phyloP scores from a whole-genome alignment of 2,113 vertebrate species.

The Montifringilla adamsi region DNA sequence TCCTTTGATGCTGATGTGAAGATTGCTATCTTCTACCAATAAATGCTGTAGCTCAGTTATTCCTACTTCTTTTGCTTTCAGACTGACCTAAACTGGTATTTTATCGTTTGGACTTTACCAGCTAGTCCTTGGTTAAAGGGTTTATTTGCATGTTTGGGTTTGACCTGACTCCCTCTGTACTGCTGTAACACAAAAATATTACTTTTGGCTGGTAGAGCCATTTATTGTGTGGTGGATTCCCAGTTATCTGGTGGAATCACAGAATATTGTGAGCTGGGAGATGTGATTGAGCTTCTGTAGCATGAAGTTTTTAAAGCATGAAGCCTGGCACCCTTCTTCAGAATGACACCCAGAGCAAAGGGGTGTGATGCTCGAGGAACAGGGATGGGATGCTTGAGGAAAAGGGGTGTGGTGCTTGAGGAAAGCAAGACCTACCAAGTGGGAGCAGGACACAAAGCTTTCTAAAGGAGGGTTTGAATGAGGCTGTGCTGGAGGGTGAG shows the following conservation, averaged over 20 bases:
- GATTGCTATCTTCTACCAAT: not conserved
- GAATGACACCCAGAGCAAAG: not conserved
- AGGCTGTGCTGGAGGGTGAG: not conserved
- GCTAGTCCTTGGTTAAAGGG: not conserved
- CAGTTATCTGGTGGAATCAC: not conserved
- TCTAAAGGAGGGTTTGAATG: not conserved
- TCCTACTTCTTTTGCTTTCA: not conserved
- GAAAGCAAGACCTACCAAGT: not conserved
- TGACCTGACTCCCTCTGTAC: not conserved
- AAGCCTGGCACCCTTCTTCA: not conserved
- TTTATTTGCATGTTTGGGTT: not conserved
- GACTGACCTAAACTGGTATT: not conserved
- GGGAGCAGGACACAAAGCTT: not conserved
- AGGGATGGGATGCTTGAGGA: too few species aligned
- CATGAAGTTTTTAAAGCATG: not conserved
- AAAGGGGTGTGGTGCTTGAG: not conserved
- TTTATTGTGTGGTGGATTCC: not conserved
- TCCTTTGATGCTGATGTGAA: not conserved
- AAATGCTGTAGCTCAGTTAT: not conserved
- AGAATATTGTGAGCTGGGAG: not conserved
- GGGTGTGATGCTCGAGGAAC: not conserved
- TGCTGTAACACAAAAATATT: not conserved
- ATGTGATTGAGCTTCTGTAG: not conserved
- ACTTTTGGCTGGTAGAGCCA: not conserved
- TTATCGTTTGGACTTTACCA: not conserved